Evolutionary conservation across 1,140 invertebrate species (phyloP).

Genomic region (Bombus balteatus): DNA sequence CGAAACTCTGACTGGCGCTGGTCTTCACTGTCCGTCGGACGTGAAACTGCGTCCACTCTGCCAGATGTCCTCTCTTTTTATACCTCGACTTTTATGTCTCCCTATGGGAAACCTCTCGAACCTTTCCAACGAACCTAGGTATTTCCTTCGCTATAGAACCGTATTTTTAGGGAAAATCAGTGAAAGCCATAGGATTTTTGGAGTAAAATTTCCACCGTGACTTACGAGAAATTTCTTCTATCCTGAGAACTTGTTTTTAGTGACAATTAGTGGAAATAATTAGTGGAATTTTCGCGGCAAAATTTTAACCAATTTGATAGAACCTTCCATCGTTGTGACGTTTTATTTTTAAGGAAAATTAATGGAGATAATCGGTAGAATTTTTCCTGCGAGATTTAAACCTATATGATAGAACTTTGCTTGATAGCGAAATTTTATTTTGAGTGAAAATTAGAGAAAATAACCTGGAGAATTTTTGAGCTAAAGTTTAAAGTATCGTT

Average conservation of each 20-base stretch:
- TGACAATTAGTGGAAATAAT: neutral
- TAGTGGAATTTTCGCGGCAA: neutral
- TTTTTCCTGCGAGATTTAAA: neutral
- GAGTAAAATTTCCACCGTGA: neutral
- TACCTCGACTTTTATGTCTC: neutral
- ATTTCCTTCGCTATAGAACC: neutral
- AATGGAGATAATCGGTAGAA: neutral
- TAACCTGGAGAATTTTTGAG: neutral
- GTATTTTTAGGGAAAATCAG: neutral
- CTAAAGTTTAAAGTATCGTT: neutral
- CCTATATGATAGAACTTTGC: too few relatives aligned
- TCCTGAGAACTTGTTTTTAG: neutral
- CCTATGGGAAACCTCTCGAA: neutral
- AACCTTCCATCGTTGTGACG: neutral
- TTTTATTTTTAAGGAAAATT: neutral
- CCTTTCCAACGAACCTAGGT: rapidly evolving
- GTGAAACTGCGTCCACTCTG: neutral
- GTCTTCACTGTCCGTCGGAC: conserved; percentile 32
- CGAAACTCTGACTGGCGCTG: neutral
- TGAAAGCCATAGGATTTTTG: neutral
- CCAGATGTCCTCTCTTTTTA: too few relatives aligned
- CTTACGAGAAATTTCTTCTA: neutral
- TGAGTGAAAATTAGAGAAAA: neutral
- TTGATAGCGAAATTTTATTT: neutral
- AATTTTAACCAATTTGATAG: too few relatives aligned